Percentiles rank a stretch among this genome's conserved stretches.
Evolutionary conservation across 2,888 invertebrate species (phyloP).

Genomic region (Aphelenchoides bicaudatus): DNA sequence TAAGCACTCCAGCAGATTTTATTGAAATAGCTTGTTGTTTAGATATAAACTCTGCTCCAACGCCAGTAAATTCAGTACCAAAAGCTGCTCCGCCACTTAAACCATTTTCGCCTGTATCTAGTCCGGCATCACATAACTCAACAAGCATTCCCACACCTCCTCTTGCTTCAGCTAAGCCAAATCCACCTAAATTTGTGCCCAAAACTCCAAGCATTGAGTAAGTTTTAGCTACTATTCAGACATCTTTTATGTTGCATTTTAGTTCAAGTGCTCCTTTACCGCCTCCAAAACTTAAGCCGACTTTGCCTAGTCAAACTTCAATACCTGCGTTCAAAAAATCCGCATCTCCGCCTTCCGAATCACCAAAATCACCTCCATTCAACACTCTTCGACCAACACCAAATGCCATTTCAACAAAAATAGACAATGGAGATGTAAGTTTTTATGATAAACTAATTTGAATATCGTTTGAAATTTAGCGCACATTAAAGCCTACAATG

Average conservation of each 20-base stretch:
- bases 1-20: neutral
- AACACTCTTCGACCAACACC: slow-evolving; percentile 17
- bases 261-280: slow-evolving; percentile 12
- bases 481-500: slow-evolving; percentile 1
- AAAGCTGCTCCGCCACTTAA: neutral
- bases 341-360: slow-evolving; percentile 10
- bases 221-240: slow-evolving; percentile 2
- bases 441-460: no score
- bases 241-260: slow-evolving; percentile 1
- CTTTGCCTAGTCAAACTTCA: neutral
- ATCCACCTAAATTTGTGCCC: neutral
- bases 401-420: slow-evolving; percentile 14
- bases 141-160: neutral
- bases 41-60: slow-evolving; percentile 6
- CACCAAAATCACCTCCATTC: neutral
- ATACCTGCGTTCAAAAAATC: slow-evolving; percentile 8
- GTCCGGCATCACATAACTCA: no score
- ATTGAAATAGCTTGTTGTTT: neutral
- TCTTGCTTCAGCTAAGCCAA: neutral
- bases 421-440: slow-evolving; percentile 19
- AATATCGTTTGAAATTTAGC: neutral
- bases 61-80: neutral
- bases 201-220: slow-evolving; percentile 5
- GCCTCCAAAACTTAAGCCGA: slow-evolving; percentile 11
- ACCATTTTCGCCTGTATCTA: neutral